phyloP scores from a whole-genome alignment of 2,888 invertebrate genomes.

The Ecliptopera silaceata region DNA sequence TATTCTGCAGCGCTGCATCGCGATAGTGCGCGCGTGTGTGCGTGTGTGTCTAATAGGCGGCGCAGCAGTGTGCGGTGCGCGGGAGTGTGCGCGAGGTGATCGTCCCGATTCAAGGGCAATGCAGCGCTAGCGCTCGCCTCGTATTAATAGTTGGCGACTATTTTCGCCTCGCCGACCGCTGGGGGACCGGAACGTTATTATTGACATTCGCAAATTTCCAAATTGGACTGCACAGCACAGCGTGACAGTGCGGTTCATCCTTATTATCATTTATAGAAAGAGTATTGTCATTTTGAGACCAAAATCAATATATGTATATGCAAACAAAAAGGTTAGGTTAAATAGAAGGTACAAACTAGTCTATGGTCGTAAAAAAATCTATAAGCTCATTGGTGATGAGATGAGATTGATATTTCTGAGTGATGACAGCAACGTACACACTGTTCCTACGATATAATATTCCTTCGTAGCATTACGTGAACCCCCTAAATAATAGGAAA shows the following conservation, averaged over 20 bases:
- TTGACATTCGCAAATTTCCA: slow-evolving; percentile 79
- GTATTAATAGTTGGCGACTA: slow-evolving; percentile 81
- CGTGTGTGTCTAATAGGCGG: slow-evolving; percentile 45
- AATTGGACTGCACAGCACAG: slow-evolving; percentile 57
- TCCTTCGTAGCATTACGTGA: too few relatives aligned
- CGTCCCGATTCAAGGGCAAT: slow-evolving; percentile 81
- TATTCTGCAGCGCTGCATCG: slow-evolving; percentile 72
- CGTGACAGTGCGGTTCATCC: slow-evolving; percentile 9
- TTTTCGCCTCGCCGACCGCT: slow-evolving; percentile 74
- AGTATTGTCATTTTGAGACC: too few relatives aligned
- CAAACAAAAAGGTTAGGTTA: too few relatives aligned
- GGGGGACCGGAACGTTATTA: slow-evolving; percentile 78
- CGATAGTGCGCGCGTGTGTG: slow-evolving; percentile 51
- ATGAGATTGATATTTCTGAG: too few relatives aligned
- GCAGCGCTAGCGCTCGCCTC: slow-evolving; percentile 76
- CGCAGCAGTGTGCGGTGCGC: slow-evolving; percentile 49
- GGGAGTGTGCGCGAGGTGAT: slow-evolving; percentile 76
- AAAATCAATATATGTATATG: too few relatives aligned
- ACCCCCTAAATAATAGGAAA: too few relatives aligned
- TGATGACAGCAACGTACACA: too few relatives aligned
- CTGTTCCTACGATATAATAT: too few relatives aligned
- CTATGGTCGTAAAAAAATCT: too few relatives aligned
- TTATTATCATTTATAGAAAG: too few relatives aligned
- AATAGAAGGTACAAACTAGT: too few relatives aligned
- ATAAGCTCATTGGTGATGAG: too few relatives aligned